phyloP scores from a whole-genome alignment of 2,888 invertebrate species.

The Catonia carolina region DNA sequence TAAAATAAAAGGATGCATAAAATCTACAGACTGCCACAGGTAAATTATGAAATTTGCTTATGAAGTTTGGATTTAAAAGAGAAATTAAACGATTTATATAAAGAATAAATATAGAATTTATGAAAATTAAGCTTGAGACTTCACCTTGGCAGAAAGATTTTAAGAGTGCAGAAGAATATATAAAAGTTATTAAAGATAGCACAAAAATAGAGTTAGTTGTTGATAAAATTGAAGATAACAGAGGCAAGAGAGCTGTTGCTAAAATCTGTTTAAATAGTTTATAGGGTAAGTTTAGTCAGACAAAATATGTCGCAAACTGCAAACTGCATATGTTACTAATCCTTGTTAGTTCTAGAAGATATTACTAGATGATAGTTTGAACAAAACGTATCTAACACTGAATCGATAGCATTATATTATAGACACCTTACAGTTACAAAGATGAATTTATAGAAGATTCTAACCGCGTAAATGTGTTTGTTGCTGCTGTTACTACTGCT shows the following conservation, averaged over 20 bases:
- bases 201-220: conserved; percentile 29
- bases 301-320: conserved; percentile 34
- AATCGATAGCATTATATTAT: not conserved
- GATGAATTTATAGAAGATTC: conserved; percentile 5
- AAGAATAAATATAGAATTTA: conserved; percentile 29
- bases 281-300: conserved; percentile 34
- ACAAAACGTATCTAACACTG: not conserved
- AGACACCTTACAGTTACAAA: not conserved
- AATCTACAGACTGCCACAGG: too few relatives aligned
- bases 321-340: conserved; percentile 15
- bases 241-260: conserved; percentile 31
- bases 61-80: conserved; percentile 31
- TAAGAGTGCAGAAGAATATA: conserved; percentile 26
- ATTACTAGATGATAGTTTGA: conserved; percentile 23
- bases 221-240: conserved; percentile 30
- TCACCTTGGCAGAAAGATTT: conserved; percentile 4
- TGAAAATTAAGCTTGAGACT: conserved; percentile 23
- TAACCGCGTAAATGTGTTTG: conserved; percentile 9
- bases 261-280: conserved; percentile 34
- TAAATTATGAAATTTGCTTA: too few relatives aligned
- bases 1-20: too few relatives aligned
- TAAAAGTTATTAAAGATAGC: conserved; percentile 23
- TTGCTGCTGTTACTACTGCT: conserved; percentile 18
- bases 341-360: conserved; percentile 8
- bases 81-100: conserved; percentile 28